Evolutionary conservation across 1,140 invertebrate species (phyloP).

Genomic region (Colletes latitarsis): DNA sequence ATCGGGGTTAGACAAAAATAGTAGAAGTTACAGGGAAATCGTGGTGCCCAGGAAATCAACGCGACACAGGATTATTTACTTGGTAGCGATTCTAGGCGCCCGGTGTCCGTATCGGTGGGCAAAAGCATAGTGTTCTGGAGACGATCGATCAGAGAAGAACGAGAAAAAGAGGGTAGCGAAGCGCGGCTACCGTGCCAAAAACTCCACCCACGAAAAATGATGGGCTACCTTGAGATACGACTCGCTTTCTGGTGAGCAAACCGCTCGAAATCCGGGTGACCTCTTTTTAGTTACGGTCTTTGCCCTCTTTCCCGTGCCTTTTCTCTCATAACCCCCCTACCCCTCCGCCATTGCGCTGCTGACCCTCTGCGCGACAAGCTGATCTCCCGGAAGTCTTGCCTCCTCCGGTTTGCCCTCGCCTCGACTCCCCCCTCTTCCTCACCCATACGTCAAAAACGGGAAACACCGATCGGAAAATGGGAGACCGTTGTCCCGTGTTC

Average conservation of each 20-base stretch:
- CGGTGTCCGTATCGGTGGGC: not conserved
- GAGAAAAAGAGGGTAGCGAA: conserved; percentile 34
- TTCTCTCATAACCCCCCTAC: not conserved
- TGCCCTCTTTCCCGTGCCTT: conserved; percentile 44
- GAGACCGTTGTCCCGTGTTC: not conserved
- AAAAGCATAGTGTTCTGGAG: conserved; percentile 1
- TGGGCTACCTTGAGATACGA: conserved; percentile 42
- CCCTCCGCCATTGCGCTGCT: not conserved
- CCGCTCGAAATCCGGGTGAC: conserved; percentile 43
- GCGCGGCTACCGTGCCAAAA: conserved; percentile 52
- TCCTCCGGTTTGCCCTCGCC: not conserved
- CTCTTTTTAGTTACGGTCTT: conserved; percentile 60
- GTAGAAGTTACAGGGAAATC: too few relatives aligned
- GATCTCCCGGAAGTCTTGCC: conserved; percentile 27
- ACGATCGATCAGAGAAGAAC: conserved; percentile 52
- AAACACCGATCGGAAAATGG: conserved; percentile 27
- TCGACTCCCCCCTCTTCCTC: not conserved
- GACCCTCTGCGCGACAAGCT: conserved; percentile 24
- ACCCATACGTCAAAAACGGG: too few relatives aligned
- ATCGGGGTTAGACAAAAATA: too few relatives aligned
- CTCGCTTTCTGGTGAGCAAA: conserved; percentile 25
- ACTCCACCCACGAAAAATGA: conserved; percentile 51
- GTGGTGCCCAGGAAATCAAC: too few relatives aligned
- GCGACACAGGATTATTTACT: too few relatives aligned
- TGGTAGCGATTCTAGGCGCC: not conserved